Base-by-base conservation (phyloP, 1,140 invertebrate species). In the Phthorimaea operculella region DNA sequence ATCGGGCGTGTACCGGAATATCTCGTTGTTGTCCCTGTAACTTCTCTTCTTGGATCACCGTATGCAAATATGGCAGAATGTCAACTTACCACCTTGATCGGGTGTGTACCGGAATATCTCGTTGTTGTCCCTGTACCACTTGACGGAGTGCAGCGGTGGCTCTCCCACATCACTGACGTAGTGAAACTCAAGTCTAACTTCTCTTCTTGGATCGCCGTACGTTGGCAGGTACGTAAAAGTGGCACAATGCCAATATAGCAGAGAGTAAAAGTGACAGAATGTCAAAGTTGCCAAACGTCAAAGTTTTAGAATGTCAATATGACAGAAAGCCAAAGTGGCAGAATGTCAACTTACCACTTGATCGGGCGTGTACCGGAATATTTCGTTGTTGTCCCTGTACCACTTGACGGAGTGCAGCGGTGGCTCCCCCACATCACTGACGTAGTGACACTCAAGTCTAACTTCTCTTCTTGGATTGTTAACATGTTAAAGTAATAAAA, bases 81-180 rank as follows among this genome's bases (percentile, higher is more conserved):
- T n/a, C n/a, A 36, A 65, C 63, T 59, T 14, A 81, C 77, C 70
- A 76, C 66, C n/a, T n/a, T 80, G 74, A 42, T 72, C 74, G 1
- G 87, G 87, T 4, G 79, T 86, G 53, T 78, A 88, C 45, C 83
- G 63, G 57, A 83, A 85, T 51, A 83, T 79, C 60, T 84, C 81
- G 47, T 83, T 70, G 57, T 66, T 76, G 16, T 80, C 74, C 4
- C 74, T 62, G 44, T 84, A 84, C 81, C 81, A 83, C 61, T 84
- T 84, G 57, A 84, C 81, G 5, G 79, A 81, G 57, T 84, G 81
- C 1, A 84, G 58, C 0, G 69, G 62, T 0, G 79, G 81, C 55
- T 82, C 79, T 0, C 63, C 73, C 5, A 59, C 59, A 17, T 74
- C 76, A 45, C 62, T 79, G 11, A 74, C 62, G 54, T 82, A 82